Conservation (phyloP, 2,797 vertebrate genomes). For the Crocodylus rhombifer region DNA sequence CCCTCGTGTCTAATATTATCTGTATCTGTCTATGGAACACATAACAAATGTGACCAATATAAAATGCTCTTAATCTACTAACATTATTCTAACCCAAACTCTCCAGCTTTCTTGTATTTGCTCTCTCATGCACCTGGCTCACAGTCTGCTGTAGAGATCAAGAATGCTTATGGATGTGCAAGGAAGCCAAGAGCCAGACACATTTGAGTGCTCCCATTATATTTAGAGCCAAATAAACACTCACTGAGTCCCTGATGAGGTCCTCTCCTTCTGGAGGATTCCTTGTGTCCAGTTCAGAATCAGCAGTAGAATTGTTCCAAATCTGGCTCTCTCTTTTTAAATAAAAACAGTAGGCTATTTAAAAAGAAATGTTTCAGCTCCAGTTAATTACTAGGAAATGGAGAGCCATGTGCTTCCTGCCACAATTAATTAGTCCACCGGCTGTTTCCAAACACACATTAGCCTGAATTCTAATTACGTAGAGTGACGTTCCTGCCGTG, state of each 20-base stretch:
- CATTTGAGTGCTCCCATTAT: background rate
- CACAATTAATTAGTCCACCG: conserved; percentile 56
- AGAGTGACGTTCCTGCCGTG: conserved; percentile 41
- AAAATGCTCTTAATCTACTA: background rate
- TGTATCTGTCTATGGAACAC: no score
- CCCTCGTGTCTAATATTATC: no score
- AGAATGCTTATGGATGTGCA: background rate
- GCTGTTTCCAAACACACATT: conserved; percentile 24
- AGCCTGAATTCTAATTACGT: conserved; percentile 48
- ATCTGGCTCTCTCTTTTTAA: background rate
- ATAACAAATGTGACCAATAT: background rate
- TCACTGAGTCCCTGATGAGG: background rate
- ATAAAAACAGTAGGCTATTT: background rate
- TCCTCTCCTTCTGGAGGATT: background rate
- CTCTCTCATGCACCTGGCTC: background rate
- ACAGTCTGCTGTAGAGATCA: background rate
- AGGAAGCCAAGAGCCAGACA: background rate
- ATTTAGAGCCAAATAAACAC: background rate
- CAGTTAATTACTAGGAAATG: conserved; percentile 53
- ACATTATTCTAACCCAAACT: background rate
- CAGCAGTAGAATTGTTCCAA: background rate
- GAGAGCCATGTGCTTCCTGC: conserved; percentile 63
- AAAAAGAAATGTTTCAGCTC: background rate
- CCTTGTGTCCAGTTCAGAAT: background rate
- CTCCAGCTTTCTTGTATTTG: background rate